Evolutionary conservation across 1,140 invertebrate genomes (phyloP), one percentile per base, ranked within the genome.

Genomic region (Phymorhynchus buccinoides): DNA sequence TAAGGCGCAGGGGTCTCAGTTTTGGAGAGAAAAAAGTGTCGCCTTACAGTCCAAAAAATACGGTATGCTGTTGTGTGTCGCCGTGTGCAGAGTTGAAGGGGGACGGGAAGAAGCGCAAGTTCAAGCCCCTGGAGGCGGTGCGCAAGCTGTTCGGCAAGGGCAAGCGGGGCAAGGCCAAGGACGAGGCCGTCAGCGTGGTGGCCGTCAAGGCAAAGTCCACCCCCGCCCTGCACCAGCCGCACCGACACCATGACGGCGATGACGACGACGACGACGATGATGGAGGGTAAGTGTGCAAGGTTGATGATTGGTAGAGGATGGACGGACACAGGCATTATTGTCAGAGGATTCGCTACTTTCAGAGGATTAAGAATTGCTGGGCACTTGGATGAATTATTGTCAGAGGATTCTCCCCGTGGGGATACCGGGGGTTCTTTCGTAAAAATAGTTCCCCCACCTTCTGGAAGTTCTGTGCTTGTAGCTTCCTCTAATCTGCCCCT

Each of bases 91-190:
- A 89, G 52, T 41, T 68, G 41, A 88, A 85, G 83, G 88, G 82
- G 3, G 87, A 87, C 44, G 86, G 85, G n/a, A 87, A 87, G 75
- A 90, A 89, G 84, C 89, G 84, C 68, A 90, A 90, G 80, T 90
- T 90, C 79, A 88, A 88, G 84, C 90, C 89, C n/a, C 80, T 90
- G 52, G 88, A 88, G 62, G 88, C 85, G n/a, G 84, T 90, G 86
- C 81, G 88, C 77, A 90, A 88, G 78, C 87, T 90, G 27, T 90
- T 90, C 66, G 79, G 88, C 56, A 80, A 68, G 66, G 86, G 83
- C 66, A 90, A 88, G 85, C 79, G 86, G 16, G 84, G 81, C 27
- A 87, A 87, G 52, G 80, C 86, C 37, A 88, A 90, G 71, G 86
- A 86, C 22, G 81, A 77, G 35, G 80, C 71, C 41, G 84, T 83